These are phyloP conservation scores for Rhegmatorhina hoffmannsi DNA, from an alignment of 2,113 vertebrate genomes.

Conservation along the genomic window DNA sequence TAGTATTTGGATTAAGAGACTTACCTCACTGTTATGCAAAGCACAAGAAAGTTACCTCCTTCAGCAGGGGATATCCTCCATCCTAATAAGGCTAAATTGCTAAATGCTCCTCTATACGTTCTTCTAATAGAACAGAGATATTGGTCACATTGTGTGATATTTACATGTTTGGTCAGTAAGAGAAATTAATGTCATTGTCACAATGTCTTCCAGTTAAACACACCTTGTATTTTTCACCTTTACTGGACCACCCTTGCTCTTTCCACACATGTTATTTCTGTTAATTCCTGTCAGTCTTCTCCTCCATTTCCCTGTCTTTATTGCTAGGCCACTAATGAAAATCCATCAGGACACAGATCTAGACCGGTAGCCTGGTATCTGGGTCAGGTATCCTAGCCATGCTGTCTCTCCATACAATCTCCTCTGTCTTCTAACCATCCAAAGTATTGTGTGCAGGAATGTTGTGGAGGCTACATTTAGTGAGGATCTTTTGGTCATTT, in stretches of 20 bases:
- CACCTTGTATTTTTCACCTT: background rate
- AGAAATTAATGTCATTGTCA: background rate
- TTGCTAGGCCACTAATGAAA: background rate
- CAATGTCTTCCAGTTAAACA: background rate
- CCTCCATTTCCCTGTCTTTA: background rate
- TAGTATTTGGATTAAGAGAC: background rate
- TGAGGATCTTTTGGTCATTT: background rate
- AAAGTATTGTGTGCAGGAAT: rapidly evolving
- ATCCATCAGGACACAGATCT: background rate
- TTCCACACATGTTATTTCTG: background rate
- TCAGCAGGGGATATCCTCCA: background rate
- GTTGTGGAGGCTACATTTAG: background rate
- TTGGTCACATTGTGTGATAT: background rate
- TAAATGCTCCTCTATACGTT: background rate
- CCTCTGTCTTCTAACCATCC: background rate
- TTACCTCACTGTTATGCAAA: background rate
- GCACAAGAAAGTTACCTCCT: background rate
- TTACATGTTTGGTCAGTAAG: background rate
- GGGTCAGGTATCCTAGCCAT: background rate
- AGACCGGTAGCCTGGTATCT: background rate
- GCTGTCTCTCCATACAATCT: background rate
- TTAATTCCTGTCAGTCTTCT: background rate
- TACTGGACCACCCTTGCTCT: background rate
- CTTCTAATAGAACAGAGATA: background rate
- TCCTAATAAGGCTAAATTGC: background rate